Percentiles rank a stretch among this genome's conserved stretches.
Conservation (phyloP, 2,888 invertebrate species). For the Lasius fuliginosus region DNA sequence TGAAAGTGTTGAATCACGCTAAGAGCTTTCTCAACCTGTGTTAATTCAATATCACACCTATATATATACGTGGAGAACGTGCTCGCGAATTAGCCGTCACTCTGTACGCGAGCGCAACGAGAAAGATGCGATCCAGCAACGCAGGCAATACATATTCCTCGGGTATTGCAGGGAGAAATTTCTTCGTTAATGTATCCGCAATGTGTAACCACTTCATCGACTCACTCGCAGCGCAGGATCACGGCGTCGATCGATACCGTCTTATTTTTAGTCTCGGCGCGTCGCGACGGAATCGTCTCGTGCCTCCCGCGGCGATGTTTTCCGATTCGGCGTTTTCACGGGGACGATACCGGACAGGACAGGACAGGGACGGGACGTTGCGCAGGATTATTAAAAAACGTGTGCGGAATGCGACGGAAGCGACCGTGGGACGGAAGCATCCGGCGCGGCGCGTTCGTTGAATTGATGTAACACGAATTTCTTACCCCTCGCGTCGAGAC, state of each 20-base stretch:
- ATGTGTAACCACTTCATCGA: slow-evolving; percentile 50
- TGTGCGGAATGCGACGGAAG: slow-evolving; percentile 34
- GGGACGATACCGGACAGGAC: neutral
- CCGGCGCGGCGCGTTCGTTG: slow-evolving; percentile 28
- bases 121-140: slow-evolving; percentile 21
- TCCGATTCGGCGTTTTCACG: slow-evolving; percentile 6
- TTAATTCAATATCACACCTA: slow-evolving; percentile 10
- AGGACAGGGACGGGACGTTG: neutral
- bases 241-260: slow-evolving; percentile 39
- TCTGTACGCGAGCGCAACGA: slow-evolving; percentile 26
- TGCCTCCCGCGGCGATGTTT: slow-evolving; percentile 23
- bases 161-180: neutral
- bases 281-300: slow-evolving; percentile 45
- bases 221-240: slow-evolving; percentile 46
- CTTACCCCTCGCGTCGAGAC: slow-evolving; percentile 34
- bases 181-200: slow-evolving; percentile 7
- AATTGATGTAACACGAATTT: slow-evolving; percentile 49
- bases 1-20: neutral
- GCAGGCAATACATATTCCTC: slow-evolving; percentile 7
- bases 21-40: slow-evolving; percentile 3
- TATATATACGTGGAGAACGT: neutral
- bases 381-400: slow-evolving; percentile 45
- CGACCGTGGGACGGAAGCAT: neutral
- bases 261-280: slow-evolving; percentile 53
- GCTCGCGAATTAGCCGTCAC: slow-evolving; percentile 24